Evolutionary conservation across 2,888 invertebrate genomes (phyloP).

Genomic region (Drosophila macrospina): DNA sequence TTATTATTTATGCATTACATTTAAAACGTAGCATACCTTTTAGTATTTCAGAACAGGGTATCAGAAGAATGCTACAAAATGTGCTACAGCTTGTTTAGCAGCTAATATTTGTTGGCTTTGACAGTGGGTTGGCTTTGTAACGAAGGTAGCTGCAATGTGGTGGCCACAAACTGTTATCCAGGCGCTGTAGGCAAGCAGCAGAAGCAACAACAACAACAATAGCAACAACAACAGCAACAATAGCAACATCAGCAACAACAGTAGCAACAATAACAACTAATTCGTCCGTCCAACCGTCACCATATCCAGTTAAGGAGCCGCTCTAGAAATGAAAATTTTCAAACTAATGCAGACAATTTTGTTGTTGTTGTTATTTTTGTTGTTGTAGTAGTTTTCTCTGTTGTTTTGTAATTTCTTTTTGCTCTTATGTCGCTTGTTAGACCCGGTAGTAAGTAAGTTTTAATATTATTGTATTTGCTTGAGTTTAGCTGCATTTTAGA

Average conservation of each 20-base stretch:
- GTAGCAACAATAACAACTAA: slow-evolving; percentile 4
- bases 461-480: too few relatives aligned
- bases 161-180: slow-evolving; percentile 56
- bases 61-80: slow-evolving; percentile 4
- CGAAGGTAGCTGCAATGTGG: slow-evolving; percentile 5
- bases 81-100: slow-evolving; percentile 53
- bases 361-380: slow-evolving; percentile 48
- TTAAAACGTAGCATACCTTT: not conserved
- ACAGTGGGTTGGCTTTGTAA: not conserved
- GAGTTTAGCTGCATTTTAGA: too few relatives aligned
- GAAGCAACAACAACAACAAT: slow-evolving; percentile 7
- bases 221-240: slow-evolving; percentile 3
- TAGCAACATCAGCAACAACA: slow-evolving; percentile 6
- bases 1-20: not conserved
- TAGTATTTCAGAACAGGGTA: not conserved
- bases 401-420: slow-evolving; percentile 69
- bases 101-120: slow-evolving; percentile 56
- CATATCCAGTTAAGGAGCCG: slow-evolving; percentile 15
- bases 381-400: too few relatives aligned
- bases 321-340: slow-evolving; percentile 37
- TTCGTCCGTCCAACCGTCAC: slow-evolving; percentile 15
- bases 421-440: slow-evolving; percentile 53
- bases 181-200: slow-evolving; percentile 23
- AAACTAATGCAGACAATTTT: slow-evolving; percentile 65
- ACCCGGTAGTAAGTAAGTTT: too few relatives aligned